Evolutionary conservation across 1,140 invertebrate species (phyloP).

Genomic region (Cotesia glomerata): DNA sequence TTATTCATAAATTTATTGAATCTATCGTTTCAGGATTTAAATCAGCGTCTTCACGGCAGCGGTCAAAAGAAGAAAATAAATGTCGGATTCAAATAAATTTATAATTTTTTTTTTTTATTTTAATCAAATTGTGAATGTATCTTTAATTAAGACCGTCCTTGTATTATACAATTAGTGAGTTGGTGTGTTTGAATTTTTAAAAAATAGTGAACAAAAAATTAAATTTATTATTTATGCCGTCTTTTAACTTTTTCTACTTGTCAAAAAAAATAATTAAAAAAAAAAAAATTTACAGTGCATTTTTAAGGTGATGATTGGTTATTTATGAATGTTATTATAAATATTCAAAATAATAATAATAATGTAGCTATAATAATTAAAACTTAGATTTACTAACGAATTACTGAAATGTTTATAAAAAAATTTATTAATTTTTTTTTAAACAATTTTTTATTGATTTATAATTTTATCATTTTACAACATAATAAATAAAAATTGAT

Average conservation of each 20-base stretch:
- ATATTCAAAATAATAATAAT: too few species aligned
- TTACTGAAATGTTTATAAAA: too few species aligned
- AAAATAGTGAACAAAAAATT: neutral
- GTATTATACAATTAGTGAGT: conserved; percentile 13
- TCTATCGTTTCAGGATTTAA: conserved; percentile 29
- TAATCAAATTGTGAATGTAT: conserved; percentile 13
- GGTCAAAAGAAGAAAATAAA: neutral
- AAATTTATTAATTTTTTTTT: neutral
- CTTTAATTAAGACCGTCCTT: conserved; percentile 23
- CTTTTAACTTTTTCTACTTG: too few species aligned
- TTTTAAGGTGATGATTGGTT: too few species aligned
- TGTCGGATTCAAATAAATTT: conserved; percentile 5
- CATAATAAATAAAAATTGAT: neutral
- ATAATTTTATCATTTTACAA: conserved; percentile 3
- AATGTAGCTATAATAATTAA: too few species aligned
- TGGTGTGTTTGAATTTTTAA: conserved; percentile 2
- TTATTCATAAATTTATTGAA: conserved; percentile 5
- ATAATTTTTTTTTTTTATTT: neutral
- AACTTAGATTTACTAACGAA: too few species aligned
- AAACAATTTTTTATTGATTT: neutral
- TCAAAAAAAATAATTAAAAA: too few species aligned
- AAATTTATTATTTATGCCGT: too few species aligned
- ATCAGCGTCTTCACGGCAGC: neutral
- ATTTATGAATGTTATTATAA: too few species aligned
- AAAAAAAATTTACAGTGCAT: neutral